A percentile compares a stretch with the other conserved stretches of the same genome.
Evolutionary conservation across 2,113 vertebrate species (phyloP).

Genomic region (Procapra przewalskii): DNA sequence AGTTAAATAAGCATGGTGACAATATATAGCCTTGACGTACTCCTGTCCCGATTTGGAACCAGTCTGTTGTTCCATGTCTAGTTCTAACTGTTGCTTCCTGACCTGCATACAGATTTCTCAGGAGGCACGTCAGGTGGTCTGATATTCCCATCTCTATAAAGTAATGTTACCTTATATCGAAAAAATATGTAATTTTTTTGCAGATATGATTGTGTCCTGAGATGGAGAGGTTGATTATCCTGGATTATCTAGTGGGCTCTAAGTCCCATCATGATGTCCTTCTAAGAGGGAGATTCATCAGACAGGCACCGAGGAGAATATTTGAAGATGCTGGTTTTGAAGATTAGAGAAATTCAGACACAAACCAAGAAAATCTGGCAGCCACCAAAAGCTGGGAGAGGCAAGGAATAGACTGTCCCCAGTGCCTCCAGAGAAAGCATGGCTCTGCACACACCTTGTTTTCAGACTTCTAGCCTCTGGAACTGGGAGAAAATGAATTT

Average conservation of each 20-base stretch:
- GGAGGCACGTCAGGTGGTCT: neutral
- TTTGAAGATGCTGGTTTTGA: neutral
- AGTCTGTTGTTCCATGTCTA: neutral
- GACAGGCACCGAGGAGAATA: neutral
- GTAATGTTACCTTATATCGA: neutral
- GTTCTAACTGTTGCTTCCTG: neutral
- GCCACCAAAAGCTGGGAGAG: neutral
- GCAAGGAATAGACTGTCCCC: neutral
- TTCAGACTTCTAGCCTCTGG: neutral
- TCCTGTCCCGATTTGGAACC: neutral
- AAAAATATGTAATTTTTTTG: neutral
- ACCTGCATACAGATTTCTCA: neutral
- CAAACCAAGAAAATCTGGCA: neutral
- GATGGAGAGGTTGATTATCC: neutral
- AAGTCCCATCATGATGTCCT: neutral
- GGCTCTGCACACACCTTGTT: neutral
- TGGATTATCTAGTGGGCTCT: neutral
- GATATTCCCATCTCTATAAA: neutral
- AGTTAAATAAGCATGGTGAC: neutral
- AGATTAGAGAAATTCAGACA: neutral
- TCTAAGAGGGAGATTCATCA: neutral
- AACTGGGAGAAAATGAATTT: neutral
- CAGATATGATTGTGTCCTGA: neutral
- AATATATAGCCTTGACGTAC: neutral
- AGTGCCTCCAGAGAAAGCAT: rapidly evolving